These are phyloP conservation scores for Gnathonemus longibarbis DNA, from an alignment of 2,113 vertebrate genomes.

Conservation along the genomic window DNA sequence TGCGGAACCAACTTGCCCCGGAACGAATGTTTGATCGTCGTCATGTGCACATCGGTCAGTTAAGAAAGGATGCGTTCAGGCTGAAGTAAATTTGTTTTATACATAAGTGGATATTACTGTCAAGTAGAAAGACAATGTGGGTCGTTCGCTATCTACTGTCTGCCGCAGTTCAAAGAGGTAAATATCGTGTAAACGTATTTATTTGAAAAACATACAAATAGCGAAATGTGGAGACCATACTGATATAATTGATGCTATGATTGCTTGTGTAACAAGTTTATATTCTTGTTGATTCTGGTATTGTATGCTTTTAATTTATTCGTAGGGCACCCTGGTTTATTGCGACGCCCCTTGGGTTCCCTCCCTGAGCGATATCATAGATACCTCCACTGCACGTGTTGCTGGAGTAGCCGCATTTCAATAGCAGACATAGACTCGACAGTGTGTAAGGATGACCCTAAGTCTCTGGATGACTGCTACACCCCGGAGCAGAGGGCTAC, in stretches of 20 bases:
- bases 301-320: neutral
- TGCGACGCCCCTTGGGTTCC: constrained; percentile 31
- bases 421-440: constrained; percentile 29
- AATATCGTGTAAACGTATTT: neutral
- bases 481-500: constrained; percentile 53
- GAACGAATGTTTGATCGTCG: constrained; percentile 27
- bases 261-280: neutral
- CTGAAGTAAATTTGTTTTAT: neutral
- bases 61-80: constrained; percentile 30
- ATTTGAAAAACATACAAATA: neutral
- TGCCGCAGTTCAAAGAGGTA: constrained; percentile 45
- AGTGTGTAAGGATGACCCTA: constrained; percentile 23
- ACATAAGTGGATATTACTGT: constrained; percentile 11
- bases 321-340: constrained; percentile 38
- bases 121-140: constrained; percentile 43
- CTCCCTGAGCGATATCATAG: constrained; percentile 41
- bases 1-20: constrained; percentile 26
- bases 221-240: neutral
- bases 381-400: constrained; percentile 55
- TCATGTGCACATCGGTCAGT: constrained; percentile 12
- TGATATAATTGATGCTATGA: neutral
- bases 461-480: constrained; percentile 51
- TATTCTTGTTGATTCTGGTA: neutral
- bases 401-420: constrained; percentile 50
- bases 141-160: constrained; percentile 41